phyloP scores from a whole-genome alignment of 2,888 invertebrate genomes.

The Drosophila borealis region DNA sequence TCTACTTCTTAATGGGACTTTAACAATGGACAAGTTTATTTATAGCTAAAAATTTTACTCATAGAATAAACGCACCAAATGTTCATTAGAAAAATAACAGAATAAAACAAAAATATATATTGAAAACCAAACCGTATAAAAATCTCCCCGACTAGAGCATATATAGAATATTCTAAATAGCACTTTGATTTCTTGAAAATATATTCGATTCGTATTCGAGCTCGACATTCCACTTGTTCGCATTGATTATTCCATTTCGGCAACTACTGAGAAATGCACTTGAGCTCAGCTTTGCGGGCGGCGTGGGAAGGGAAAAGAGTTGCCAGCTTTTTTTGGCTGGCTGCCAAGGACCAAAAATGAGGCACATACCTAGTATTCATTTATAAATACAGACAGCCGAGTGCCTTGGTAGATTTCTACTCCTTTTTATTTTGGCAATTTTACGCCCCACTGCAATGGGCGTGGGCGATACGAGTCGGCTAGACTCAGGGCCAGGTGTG shows the following conservation, averaged over 20 bases:
- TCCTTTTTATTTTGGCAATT: constrained; percentile 17
- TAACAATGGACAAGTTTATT: too few species aligned
- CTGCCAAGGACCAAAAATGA: constrained; percentile 44
- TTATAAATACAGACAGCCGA: constrained; percentile 51
- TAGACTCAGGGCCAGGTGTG: constrained; percentile 7
- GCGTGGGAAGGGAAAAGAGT: background rate
- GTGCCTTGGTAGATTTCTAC: constrained; percentile 10
- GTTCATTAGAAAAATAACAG: background rate
- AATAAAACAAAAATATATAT: background rate
- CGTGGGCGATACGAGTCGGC: too few species aligned
- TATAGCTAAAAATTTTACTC: too few species aligned
- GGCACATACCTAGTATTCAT: constrained; percentile 46
- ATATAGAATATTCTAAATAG: too few species aligned
- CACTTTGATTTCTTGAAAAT: constrained; percentile 2
- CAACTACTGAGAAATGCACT: constrained; percentile 48
- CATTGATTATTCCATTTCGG: constrained; percentile 64
- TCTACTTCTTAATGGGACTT: too few species aligned
- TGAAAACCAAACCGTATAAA: too few species aligned
- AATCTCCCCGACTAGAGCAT: background rate
- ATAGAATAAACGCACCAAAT: too few species aligned
- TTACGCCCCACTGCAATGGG: constrained; percentile 33
- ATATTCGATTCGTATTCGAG: constrained; percentile 2
- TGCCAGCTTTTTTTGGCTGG: constrained; percentile 37
- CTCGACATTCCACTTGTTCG: constrained; percentile 32
- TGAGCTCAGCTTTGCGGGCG: constrained; percentile 8